A percentile compares a stretch with the other conserved stretches of the same genome.
phyloP scores from a whole-genome alignment of 2,888 invertebrate species.

The Himalopsyche tibetana region DNA sequence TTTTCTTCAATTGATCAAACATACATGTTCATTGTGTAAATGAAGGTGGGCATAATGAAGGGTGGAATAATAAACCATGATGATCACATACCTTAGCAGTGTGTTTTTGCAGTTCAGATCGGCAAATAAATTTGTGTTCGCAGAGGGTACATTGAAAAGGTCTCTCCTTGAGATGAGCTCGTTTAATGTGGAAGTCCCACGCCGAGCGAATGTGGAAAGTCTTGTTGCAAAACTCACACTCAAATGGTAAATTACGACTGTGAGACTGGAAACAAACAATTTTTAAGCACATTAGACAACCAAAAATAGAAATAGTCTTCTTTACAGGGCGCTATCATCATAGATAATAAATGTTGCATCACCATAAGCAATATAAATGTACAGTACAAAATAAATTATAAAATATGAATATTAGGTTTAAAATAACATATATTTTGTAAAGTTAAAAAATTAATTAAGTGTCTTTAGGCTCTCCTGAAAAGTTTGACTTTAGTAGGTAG shows the following conservation, averaged over 20 bases:
- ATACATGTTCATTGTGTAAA: too few species aligned
- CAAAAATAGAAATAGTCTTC: too few species aligned
- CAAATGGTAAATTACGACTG: slow-evolving; percentile 49
- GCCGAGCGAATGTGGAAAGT: slow-evolving; percentile 61
- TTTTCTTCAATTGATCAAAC: too few species aligned
- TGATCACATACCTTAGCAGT: slow-evolving; percentile 49
- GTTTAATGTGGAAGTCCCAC: slow-evolving; percentile 54
- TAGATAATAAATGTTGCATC: too few species aligned
- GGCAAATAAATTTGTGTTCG: slow-evolving; percentile 51
- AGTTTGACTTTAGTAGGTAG: too few species aligned
- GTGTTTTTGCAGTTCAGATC: slow-evolving; percentile 58
- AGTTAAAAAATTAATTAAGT: too few species aligned
- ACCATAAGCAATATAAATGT: too few species aligned
- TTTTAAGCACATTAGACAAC: neutral
- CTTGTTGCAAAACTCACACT: slow-evolving; percentile 51
- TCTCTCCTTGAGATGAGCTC: slow-evolving; percentile 57
- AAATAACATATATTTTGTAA: too few species aligned
- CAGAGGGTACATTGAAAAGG: slow-evolving; percentile 54
- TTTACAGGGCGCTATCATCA: too few species aligned
- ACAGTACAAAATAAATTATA: too few species aligned
- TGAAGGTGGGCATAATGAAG: neutral
- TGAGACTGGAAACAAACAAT: slow-evolving; percentile 55
- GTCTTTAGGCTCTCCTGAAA: too few species aligned
- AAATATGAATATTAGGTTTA: too few species aligned
- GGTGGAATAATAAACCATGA: neutral